Evolutionary conservation across 2,888 invertebrate genomes (phyloP).

Genomic region (Macroteleia sp.): DNA sequence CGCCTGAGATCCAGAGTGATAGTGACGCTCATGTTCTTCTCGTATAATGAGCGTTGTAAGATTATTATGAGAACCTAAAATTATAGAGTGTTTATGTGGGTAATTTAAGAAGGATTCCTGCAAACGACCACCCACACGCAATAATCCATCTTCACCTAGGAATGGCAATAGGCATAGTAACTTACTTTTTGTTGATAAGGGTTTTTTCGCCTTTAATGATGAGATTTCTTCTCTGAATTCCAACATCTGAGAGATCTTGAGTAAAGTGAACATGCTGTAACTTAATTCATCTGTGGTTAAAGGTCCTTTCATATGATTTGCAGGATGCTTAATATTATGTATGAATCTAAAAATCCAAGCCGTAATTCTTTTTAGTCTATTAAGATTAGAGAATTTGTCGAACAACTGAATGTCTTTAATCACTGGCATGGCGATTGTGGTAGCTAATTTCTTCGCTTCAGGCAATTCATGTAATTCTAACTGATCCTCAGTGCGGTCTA

Average conservation of each 20-base stretch:
- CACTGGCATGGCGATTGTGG: background rate
- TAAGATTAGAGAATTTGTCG: background rate
- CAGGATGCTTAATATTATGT: background rate
- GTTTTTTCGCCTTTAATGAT: background rate
- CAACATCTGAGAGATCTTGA: conserved; percentile 14
- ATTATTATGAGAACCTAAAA: conserved; percentile 27
- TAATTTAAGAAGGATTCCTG: conserved; percentile 13
- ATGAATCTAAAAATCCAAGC: conserved; percentile 35
- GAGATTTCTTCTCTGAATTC: conserved; percentile 17
- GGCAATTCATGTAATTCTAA: conserved; percentile 46
- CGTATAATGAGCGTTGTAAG: conserved; percentile 31
- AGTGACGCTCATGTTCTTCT: conserved; percentile 5
- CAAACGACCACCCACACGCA: conserved; percentile 40
- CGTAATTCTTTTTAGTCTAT: background rate
- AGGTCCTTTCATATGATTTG: background rate
- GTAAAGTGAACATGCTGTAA: background rate
- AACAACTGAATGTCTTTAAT: background rate
- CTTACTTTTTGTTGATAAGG: conserved; percentile 19
- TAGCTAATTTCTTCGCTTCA: background rate
- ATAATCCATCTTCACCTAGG: conserved; percentile 8
- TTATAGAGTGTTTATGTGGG: conserved; percentile 16
- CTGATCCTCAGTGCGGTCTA: background rate
- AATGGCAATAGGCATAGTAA: conserved; percentile 1
- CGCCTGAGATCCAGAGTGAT: conserved; percentile 14
- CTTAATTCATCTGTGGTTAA: conserved; percentile 25